These are phyloP conservation scores for Butorides virescens DNA, from an alignment of 2,113 vertebrate species.

Conservation along the genomic window DNA sequence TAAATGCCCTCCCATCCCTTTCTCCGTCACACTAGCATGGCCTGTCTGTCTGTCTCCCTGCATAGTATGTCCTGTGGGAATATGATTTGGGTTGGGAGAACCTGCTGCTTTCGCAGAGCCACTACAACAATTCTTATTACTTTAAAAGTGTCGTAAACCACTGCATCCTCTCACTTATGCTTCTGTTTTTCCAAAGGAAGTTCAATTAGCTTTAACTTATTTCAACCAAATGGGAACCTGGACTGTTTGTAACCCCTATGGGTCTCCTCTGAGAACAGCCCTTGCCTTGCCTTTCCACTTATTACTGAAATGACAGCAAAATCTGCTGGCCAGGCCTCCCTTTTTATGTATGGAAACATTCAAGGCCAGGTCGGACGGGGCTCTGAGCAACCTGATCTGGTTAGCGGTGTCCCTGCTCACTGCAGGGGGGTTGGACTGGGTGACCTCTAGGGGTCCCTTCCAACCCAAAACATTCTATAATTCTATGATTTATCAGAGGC, in stretches of 20 bases:
- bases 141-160: background rate
- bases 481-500: background rate
- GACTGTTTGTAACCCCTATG: background rate
- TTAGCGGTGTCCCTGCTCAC: too few relatives aligned
- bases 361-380: too few relatives aligned
- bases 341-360: background rate
- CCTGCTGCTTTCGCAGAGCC: background rate
- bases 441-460: too few relatives aligned
- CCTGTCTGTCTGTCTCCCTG: background rate
- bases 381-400: too few relatives aligned
- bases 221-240: background rate
- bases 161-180: background rate
- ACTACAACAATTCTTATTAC: background rate
- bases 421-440: too few relatives aligned
- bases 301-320: background rate
- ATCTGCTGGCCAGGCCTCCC: background rate
- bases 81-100: background rate
- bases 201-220: background rate
- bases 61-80: rapidly evolving
- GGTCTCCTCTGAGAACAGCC: background rate
- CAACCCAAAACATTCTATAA: too few relatives aligned
- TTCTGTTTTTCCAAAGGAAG: background rate
- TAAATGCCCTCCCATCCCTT: background rate
- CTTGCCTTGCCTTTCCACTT: background rate
- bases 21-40: background rate